phyloP scores from a whole-genome alignment of 2,888 invertebrate species.

The Volucella inanis region DNA sequence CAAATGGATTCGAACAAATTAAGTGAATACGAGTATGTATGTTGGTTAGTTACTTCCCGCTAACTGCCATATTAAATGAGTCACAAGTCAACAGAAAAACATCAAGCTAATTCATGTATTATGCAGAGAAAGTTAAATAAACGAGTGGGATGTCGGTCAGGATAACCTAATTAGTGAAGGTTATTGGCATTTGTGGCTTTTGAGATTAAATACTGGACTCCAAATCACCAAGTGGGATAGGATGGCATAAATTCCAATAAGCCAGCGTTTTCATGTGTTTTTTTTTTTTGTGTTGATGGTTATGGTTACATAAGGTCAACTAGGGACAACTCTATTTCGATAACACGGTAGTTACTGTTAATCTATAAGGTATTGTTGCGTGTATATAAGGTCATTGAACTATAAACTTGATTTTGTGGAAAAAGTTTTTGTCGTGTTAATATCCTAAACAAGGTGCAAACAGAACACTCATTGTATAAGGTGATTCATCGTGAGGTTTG shows the following conservation, averaged over 20 bases:
- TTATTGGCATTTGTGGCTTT: not conserved
- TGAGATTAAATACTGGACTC: no score
- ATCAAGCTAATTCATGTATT: slow-evolving; percentile 41
- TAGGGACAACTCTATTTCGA: slow-evolving; percentile 4
- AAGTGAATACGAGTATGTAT: slow-evolving; percentile 24
- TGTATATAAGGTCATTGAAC: slow-evolving; percentile 16
- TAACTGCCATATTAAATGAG: slow-evolving; percentile 39
- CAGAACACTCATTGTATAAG: no score
- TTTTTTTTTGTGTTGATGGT: not conserved
- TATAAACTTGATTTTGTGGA: not conserved
- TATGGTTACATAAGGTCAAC: slow-evolving; percentile 3
- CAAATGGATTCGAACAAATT: slow-evolving; percentile 19
- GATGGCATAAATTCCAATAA: slow-evolving; percentile 14
- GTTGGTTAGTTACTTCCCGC: slow-evolving; percentile 12
- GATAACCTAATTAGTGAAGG: slow-evolving; percentile 51
- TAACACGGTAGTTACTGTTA: not conserved
- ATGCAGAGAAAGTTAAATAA: slow-evolving; percentile 33
- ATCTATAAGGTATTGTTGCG: not conserved
- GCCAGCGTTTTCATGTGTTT: slow-evolving; percentile 2
- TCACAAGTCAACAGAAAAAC: slow-evolving; percentile 28
- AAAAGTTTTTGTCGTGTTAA: not conserved
- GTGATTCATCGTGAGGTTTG: no score
- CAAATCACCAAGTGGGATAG: not conserved
- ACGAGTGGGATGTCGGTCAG: slow-evolving; percentile 48
- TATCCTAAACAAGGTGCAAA: no score